phyloP scores from a whole-genome alignment of 2,888 invertebrate genomes.

The Trachelus troglodyta region DNA sequence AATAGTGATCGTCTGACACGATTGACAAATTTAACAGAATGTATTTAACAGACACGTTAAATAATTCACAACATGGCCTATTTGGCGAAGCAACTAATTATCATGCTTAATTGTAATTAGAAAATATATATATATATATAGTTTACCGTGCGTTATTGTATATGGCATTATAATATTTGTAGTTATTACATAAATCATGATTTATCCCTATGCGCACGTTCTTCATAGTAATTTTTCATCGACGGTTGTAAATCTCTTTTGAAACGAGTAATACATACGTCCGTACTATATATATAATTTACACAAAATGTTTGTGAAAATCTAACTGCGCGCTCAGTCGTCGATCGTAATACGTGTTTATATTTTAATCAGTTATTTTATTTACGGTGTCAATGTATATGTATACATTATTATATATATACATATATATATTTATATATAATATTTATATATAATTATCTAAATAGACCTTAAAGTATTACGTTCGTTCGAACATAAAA shows the following conservation, averaged over 20 bases:
- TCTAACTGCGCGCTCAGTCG: constrained; percentile 35
- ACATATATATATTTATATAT: constrained; percentile 37
- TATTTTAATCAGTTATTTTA: constrained; percentile 26
- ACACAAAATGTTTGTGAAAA: constrained; percentile 35
- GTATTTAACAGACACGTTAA: not conserved
- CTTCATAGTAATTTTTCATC: constrained; percentile 8
- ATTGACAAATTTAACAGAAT: not conserved
- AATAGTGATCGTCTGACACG: not conserved
- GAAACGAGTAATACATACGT: constrained; percentile 29
- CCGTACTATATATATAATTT: constrained; percentile 31
- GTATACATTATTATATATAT: constrained; percentile 23
- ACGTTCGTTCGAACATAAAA: constrained; percentile 29
- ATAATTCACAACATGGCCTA: not conserved
- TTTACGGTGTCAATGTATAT: constrained; percentile 16
- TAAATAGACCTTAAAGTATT: constrained; percentile 34
- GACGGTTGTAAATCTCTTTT: constrained; percentile 22
- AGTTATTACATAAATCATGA: not conserved
- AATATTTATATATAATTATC: constrained; percentile 33
- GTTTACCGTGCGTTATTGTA: not conserved
- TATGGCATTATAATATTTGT: not conserved
- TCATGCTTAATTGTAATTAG: not conserved
- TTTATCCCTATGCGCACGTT: constrained; percentile 4
- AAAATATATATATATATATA: not conserved
- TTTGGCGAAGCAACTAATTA: not conserved
- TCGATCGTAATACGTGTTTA: constrained; percentile 35